Conservation (phyloP, 64 coral and sea anemone genomes). For the Pachyseris speciosa region DNA sequence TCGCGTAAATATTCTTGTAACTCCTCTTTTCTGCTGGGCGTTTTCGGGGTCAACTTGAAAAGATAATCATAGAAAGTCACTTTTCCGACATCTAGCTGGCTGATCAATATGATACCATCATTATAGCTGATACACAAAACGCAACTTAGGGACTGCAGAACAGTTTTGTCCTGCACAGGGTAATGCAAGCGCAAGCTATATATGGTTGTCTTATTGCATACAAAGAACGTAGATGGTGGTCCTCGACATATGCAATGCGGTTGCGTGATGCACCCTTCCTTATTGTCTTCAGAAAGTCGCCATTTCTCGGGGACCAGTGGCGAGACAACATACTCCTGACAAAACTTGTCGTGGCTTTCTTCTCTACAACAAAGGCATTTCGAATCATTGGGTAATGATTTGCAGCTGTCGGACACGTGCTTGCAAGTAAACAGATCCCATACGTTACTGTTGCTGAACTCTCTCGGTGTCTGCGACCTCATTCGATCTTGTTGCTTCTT, state of each 20-base stretch:
- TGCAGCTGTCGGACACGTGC: neutral
- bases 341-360: neutral
- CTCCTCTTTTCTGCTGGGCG: neutral
- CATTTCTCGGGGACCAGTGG: neutral
- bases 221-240: conserved; percentile 41
- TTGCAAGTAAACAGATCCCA: neutral
- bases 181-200: conserved; percentile 36
- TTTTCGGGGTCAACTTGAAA: neutral
- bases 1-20: neutral
- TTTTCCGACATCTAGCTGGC: conserved; percentile 30
- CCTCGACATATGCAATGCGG: conserved; percentile 36
- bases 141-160: conserved; percentile 27
- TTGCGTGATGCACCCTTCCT: neutral
- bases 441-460: neutral
- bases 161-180: conserved; percentile 30
- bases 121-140: conserved; percentile 31
- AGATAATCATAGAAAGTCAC: conserved; percentile 31
- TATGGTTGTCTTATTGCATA: conserved; percentile 42
- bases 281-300: neutral
- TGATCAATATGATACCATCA: conserved; percentile 33
- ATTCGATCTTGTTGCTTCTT: neutral
- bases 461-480: neutral
- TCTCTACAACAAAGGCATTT: neutral
- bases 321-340: neutral
- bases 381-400: neutral